Evolutionary conservation across 2,113 vertebrate species (phyloP).

Genomic region (Octodon degus): DNA sequence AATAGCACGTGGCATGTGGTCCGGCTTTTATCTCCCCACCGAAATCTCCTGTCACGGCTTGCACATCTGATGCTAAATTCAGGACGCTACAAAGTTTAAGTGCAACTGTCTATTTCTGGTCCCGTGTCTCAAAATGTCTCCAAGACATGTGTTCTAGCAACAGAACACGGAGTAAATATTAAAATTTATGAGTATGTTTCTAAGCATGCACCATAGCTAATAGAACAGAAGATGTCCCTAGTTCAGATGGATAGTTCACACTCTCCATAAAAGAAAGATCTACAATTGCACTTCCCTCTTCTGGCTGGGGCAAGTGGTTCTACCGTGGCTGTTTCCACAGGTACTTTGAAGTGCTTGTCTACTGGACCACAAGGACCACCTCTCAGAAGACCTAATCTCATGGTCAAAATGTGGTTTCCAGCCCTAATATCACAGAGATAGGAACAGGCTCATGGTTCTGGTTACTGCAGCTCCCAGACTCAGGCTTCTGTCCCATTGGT

Average conservation of each 20-base stretch:
- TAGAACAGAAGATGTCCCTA: neutral
- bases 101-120: conserved; percentile 77
- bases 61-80: conserved; percentile 86
- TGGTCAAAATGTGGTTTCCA: neutral
- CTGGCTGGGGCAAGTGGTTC: neutral
- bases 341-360: neutral
- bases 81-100: conserved; percentile 81
- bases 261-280: neutral
- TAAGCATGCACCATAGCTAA: conserved; percentile 33
- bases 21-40: conserved; percentile 86
- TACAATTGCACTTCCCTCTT: neutral
- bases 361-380: neutral
- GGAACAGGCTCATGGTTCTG: rapidly evolving
- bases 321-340: rapidly evolving
- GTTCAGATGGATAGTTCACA: neutral
- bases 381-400: neutral
- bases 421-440: rapidly evolving
- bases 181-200: neutral
- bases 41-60: conserved; percentile 85
- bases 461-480: too few species aligned
- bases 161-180: neutral
- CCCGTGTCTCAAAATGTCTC: conserved; percentile 72
- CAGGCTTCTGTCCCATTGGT: neutral
- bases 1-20: conserved; percentile 92
- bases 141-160: conserved; percentile 73